phyloP scores from a whole-genome alignment of 2,888 invertebrate species.

The Rhimphoctona megacephalus region DNA sequence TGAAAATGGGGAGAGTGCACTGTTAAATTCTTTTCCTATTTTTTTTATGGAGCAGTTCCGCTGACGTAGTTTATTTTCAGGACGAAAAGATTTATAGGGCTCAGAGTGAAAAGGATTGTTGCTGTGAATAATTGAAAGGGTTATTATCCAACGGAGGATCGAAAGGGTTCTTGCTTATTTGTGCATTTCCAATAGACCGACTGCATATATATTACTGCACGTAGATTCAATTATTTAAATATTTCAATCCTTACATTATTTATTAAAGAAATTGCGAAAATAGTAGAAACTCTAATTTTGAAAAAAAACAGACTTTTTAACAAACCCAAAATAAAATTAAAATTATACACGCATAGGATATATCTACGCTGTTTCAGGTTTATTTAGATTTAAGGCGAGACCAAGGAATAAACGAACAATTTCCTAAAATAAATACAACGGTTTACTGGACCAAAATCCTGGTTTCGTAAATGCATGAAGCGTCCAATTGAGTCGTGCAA shows the following conservation, averaged over 20 bases:
- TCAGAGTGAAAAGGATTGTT: slow-evolving; percentile 33
- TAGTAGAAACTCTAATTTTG: neutral
- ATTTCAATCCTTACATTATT: no score
- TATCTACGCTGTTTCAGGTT: no score
- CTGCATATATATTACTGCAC: neutral
- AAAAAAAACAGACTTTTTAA: no score
- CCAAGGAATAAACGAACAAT: neutral
- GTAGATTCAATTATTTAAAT: no score
- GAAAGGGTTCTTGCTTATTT: neutral
- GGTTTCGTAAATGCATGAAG: slow-evolving; percentile 49
- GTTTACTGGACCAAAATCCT: neutral
- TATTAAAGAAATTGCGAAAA: neutral
- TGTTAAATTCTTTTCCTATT: slow-evolving; percentile 12
- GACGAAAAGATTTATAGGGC: slow-evolving; percentile 55
- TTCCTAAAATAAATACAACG: neutral
- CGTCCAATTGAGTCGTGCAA: slow-evolving; percentile 60
- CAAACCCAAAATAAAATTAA: no score
- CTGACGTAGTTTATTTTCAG: slow-evolving; percentile 38
- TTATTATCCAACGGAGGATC: neutral
- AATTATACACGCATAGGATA: no score
- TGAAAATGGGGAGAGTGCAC: slow-evolving; percentile 21
- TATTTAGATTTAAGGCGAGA: neutral
- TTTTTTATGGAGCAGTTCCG: neutral
- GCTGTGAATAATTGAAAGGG: slow-evolving; percentile 40
- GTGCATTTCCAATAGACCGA: neutral